A percentile compares a stretch with the other conserved stretches of the same genome.
These are phyloP conservation scores for Melanotaenia pygmaea DNA, from an alignment of 2,797 vertebrate species.

Conservation along the genomic window DNA sequence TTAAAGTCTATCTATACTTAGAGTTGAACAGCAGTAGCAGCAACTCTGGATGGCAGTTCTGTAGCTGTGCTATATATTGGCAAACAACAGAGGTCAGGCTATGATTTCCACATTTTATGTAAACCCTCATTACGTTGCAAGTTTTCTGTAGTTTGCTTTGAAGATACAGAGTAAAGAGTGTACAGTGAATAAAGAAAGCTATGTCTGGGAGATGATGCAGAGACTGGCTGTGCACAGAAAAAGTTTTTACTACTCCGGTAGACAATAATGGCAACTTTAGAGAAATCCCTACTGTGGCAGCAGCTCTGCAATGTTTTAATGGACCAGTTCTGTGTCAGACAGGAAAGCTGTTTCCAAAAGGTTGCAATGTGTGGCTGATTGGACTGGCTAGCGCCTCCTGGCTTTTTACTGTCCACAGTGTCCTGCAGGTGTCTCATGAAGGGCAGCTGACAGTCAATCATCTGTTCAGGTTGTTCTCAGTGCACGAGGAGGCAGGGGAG, in stretches of 20 bases:
- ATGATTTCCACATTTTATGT: constrained; percentile 20
- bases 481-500: constrained; percentile 41
- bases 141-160: not conserved
- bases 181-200: constrained; percentile 27
- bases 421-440: constrained; percentile 52
- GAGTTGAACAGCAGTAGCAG: not conserved
- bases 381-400: constrained; percentile 34
- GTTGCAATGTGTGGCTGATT: constrained; percentile 41
- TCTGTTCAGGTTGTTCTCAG: constrained; percentile 45
- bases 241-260: constrained; percentile 37
- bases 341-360: constrained; percentile 38
- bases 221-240: constrained; percentile 11
- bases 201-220: constrained; percentile 17
- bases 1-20: constrained; percentile 24
- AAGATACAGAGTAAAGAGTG: constrained; percentile 6
- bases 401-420: constrained; percentile 42
- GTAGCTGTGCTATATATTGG: not conserved
- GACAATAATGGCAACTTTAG: constrained; percentile 39
- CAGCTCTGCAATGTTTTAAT: constrained; percentile 53
- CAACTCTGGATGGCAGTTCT: not conserved
- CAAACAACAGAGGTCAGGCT: constrained; percentile 17
- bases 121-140: constrained; percentile 8
- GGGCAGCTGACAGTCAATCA: constrained; percentile 73
- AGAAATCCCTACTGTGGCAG: constrained; percentile 34
- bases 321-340: constrained; percentile 33